Evolutionary conservation across 2,888 invertebrate genomes (phyloP).

Genomic region (Hemicrepidius hirtus): DNA sequence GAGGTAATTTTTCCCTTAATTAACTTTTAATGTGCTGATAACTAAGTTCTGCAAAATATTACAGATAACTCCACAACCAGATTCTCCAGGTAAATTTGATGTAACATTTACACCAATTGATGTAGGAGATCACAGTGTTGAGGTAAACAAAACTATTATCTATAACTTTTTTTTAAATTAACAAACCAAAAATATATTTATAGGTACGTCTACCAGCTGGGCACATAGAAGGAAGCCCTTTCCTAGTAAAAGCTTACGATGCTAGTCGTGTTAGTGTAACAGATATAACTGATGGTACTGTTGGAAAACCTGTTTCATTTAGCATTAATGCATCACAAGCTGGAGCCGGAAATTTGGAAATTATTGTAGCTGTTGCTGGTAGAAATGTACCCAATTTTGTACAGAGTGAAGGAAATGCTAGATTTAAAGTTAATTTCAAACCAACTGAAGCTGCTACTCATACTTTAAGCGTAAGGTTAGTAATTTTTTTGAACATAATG

Average conservation of each 20-base stretch:
- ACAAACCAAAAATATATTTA: slow-evolving; percentile 5
- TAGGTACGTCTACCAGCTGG: slow-evolving; percentile 78
- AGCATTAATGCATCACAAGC: slow-evolving; percentile 90
- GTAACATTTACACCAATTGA: slow-evolving; percentile 86
- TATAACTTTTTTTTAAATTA: neutral
- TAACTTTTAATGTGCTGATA: neutral
- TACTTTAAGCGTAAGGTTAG: slow-evolving; percentile 87
- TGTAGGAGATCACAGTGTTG: slow-evolving; percentile 95
- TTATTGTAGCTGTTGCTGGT: slow-evolving; percentile 96
- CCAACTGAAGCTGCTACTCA: slow-evolving; percentile 95
- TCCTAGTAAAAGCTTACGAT: slow-evolving; percentile 96
- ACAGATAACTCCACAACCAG: slow-evolving; percentile 70
- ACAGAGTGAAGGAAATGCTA: slow-evolving; percentile 96
- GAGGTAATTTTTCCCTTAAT: neutral
- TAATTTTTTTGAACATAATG: too few species aligned
- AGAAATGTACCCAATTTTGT: slow-evolving; percentile 99
- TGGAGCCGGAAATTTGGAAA: slow-evolving; percentile 96
- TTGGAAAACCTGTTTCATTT: slow-evolving; percentile 95
- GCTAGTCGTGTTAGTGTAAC: slow-evolving; percentile 95
- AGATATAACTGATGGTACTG: slow-evolving; percentile 92
- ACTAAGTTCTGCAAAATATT: slow-evolving; percentile 38
- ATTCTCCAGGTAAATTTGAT: slow-evolving; percentile 71
- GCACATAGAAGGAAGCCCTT: slow-evolving; percentile 96
- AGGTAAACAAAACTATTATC: slow-evolving; percentile 72
- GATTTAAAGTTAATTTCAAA: slow-evolving; percentile 96